Evolutionary conservation across 1,140 invertebrate species (phyloP).

Genomic region (Brachystomella parvula): DNA sequence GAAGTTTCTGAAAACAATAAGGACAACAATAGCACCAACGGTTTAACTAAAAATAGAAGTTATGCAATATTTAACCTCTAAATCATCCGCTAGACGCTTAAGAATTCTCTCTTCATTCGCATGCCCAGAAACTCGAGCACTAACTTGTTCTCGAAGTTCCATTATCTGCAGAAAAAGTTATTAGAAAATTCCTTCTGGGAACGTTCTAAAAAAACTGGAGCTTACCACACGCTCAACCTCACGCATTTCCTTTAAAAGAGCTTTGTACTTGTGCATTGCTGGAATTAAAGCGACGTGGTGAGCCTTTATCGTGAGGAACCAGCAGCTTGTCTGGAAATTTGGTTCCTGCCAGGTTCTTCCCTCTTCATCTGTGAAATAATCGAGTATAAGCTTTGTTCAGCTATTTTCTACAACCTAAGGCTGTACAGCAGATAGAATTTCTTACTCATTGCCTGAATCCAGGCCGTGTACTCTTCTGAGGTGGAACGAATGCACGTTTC

Average conservation of each 20-base stretch:
- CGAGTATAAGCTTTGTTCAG: constrained; percentile 1
- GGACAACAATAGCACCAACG: not conserved
- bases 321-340: constrained; percentile 92
- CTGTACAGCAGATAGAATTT: constrained; percentile 31
- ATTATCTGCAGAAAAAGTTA: constrained; percentile 41
- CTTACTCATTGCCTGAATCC: constrained; percentile 60
- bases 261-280: constrained; percentile 67
- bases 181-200: constrained; percentile 80
- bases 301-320: constrained; percentile 88
- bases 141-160: not conserved
- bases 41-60: not conserved
- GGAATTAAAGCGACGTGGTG: constrained; percentile 86
- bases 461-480: constrained; percentile 67
- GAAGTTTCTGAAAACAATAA: not conserved
- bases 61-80: not conserved
- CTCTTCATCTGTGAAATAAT: constrained; percentile 32
- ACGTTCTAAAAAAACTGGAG: too few species aligned
- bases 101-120: not conserved
- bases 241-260: too few species aligned
- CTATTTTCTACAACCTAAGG: not conserved
- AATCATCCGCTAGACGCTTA: not conserved
- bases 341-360: constrained; percentile 59
- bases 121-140: not conserved
- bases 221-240: too few species aligned
- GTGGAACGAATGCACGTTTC: constrained; percentile 77